Conservation (phyloP, 64 coral and sea anemone species). For the Dendronephthya gigantea region DNA sequence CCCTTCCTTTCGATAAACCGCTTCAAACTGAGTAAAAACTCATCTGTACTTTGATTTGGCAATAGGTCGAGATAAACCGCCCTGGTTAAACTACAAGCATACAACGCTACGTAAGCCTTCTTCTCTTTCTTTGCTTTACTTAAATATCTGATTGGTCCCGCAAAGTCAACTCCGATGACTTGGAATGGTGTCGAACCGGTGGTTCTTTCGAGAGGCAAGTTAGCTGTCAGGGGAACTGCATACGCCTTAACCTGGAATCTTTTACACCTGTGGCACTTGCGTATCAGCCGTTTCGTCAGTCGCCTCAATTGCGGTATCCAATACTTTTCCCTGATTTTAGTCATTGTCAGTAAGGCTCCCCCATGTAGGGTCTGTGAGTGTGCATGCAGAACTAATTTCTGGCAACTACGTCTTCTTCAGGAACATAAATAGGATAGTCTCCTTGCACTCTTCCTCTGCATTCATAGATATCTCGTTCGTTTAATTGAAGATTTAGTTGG, state of each 20-base stretch:
- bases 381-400: neutral
- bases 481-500: too few relatives aligned
- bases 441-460: neutral
- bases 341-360: neutral
- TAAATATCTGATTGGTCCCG: slow-evolving; percentile 9
- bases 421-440: neutral
- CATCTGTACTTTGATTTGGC: too few relatives aligned
- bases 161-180: slow-evolving; percentile 43
- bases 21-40: slow-evolving; percentile 7
- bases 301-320: neutral
- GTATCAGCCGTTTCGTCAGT: slow-evolving; percentile 10
- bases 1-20: neutral
- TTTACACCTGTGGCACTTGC: slow-evolving; percentile 33
- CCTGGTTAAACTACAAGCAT: neutral
- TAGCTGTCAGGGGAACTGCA: slow-evolving; percentile 1
- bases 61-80: too few relatives aligned
- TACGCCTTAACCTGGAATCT: slow-evolving; percentile 28
- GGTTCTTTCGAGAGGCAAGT: neutral
- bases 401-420: neutral
- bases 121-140: neutral
- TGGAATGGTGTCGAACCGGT: slow-evolving; percentile 23
- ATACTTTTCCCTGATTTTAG: slow-evolving; percentile 1
- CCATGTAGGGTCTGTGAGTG: neutral
- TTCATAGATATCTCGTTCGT: neutral
- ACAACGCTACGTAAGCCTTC: neutral